Base-by-base conservation (phyloP, 2,797 vertebrate genomes). In the Cyprinella venusta region DNA sequence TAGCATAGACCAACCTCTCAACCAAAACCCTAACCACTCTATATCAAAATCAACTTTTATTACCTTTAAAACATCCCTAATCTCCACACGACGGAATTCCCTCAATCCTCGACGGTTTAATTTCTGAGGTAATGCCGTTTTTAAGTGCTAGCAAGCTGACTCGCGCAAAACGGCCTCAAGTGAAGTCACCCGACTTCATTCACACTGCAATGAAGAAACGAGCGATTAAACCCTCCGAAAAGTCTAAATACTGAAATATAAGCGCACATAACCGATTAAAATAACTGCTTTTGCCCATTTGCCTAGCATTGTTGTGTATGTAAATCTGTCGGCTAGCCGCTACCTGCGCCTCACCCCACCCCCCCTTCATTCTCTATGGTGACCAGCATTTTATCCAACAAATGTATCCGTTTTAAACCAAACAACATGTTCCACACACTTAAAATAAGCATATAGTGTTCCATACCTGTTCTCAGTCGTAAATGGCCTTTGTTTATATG, bases 401-500 rank as follows among this genome's bases (percentile, higher is more conserved):
- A 83, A 83, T 18, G 7, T 24, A 8, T 0, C 1, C 15, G 7
- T n/a, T 63, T 15, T n/a, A 8, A 59, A 50, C 59, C 8, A 61
- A 70, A 77, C 1, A 67, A 24, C 4, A 45, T 10, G 30, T 16
- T n/a, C 4, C 21, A 3, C 45, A 36, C 26, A 50, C 38, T 18
- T 45, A 3, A 21, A 67, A 80, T 59, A 33, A 9, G 13, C 56
- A 79, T 21, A 26, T 4, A 5, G 24, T 19, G 26, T 24, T 0
- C 72, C 94, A 90, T 92, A 95, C 94, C 93, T 94, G 90, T 81
- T 92, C 88, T 90, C 86, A 92, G 90, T 93, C 89, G 91, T 88
- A 87, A 89, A 89, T 89, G 91, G 88, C 87, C 90, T 92, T 92
- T 91, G 91, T 91, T 91, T 93, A 92, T 90, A 92, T 92, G 91